Percentiles rank a stretch among this genome's conserved stretches.
These are phyloP conservation scores for Heliocidaris tuberculata DNA, from an alignment of 35 echinoderm and acorn worm genomes.

Conservation along the genomic window DNA sequence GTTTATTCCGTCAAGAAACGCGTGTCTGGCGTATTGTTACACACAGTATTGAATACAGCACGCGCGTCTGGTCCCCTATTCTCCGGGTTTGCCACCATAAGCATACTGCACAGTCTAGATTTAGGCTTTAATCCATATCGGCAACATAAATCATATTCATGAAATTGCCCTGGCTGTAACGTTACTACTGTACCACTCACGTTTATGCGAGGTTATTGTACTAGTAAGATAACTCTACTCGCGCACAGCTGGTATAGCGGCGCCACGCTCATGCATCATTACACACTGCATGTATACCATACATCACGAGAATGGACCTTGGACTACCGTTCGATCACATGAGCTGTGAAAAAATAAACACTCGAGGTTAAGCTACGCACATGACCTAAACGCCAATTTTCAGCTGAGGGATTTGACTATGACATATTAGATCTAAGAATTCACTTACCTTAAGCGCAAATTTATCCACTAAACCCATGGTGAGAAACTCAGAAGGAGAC, in stretches of 20 bases:
- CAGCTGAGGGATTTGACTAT: not conserved
- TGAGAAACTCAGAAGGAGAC: slow-evolving; percentile 24
- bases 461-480: slow-evolving; percentile 39
- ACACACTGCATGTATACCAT: not conserved
- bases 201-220: no score
- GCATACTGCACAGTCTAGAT: no score
- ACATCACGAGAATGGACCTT: not conserved
- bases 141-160: no score
- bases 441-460: not conserved
- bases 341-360: not conserved
- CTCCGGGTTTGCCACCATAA: no score
- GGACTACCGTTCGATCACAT: not conserved
- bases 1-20: no score
- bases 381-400: not conserved
- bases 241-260: not conserved
- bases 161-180: no score
- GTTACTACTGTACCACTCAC: no score
- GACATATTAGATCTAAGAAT: not conserved
- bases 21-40: no score
- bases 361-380: not conserved
- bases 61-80: no score
- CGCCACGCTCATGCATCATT: not conserved
- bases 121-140: no score
- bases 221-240: no score
- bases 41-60: no score